Evolutionary conservation across 2,888 invertebrate genomes (phyloP).

Genomic region (Caenorhabditis uteleia): DNA sequence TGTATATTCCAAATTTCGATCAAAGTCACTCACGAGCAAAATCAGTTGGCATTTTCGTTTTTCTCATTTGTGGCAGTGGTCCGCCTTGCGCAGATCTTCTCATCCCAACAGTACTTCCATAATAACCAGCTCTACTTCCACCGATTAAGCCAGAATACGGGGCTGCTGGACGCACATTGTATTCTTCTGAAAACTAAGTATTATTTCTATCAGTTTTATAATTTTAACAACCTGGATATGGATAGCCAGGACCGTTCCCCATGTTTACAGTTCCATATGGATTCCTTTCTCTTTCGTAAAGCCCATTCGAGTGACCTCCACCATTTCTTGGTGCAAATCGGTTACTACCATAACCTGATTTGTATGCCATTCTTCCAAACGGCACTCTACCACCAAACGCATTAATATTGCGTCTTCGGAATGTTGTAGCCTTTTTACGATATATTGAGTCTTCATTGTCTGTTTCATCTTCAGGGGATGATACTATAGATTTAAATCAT

Average conservation of each 20-base stretch:
- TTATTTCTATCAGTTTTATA: not conserved
- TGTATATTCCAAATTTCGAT: not conserved
- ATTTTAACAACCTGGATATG: not conserved
- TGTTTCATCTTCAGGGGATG: slow-evolving; percentile 20
- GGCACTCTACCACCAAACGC: slow-evolving; percentile 26
- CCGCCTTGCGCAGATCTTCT: slow-evolving; percentile 20
- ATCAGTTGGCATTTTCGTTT: slow-evolving; percentile 20
- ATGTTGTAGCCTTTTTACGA: slow-evolving; percentile 27
- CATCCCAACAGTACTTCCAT: slow-evolving; percentile 36
- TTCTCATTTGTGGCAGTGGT: slow-evolving; percentile 2
- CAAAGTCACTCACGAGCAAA: slow-evolving; percentile 25
- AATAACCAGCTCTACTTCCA: slow-evolving; percentile 27
- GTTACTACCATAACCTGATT: slow-evolving; percentile 39
- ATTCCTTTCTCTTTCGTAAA: slow-evolving; percentile 19
- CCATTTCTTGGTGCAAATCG: slow-evolving; percentile 10
- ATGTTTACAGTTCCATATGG: slow-evolving; percentile 28
- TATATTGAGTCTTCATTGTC: slow-evolving; percentile 20
- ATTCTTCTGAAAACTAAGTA: slow-evolving; percentile 14
- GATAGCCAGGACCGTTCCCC: slow-evolving; percentile 1
- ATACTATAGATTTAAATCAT: slow-evolving; percentile 4
- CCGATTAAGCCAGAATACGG: slow-evolving; percentile 38
- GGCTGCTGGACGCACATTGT: slow-evolving; percentile 23
- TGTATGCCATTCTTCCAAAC: slow-evolving; percentile 37
- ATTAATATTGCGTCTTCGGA: slow-evolving; percentile 42
- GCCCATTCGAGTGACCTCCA: slow-evolving; percentile 1